Conservation (phyloP, 2,888 invertebrate genomes). For the Calliscelio sp. region DNA sequence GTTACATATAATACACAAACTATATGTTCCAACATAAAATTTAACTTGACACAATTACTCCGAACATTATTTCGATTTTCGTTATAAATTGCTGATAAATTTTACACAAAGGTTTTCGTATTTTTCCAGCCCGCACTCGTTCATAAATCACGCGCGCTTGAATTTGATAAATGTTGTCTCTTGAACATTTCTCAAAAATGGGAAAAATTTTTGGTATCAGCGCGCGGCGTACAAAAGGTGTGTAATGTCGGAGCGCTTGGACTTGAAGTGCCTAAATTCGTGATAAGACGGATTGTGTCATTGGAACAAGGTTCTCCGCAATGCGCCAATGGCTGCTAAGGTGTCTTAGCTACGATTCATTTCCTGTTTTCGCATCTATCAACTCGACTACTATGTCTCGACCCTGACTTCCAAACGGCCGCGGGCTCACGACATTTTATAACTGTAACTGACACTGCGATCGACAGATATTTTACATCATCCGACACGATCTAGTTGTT, state of each 20-base stretch:
- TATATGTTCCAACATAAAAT: not conserved
- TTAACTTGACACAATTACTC: not conserved
- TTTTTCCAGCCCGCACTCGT: constrained; percentile 1
- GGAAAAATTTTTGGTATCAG: constrained; percentile 2
- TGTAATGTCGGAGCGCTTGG: no score
- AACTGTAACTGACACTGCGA: constrained; percentile 62
- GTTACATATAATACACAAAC: no score
- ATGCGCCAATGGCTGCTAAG: constrained; percentile 77
- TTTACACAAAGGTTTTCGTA: not conserved
- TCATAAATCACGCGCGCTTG: constrained; percentile 25
- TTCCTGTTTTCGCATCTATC: constrained; percentile 68
- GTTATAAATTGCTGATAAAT: not conserved
- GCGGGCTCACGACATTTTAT: constrained; percentile 42
- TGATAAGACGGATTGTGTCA: constrained; percentile 55
- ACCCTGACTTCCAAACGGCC: constrained; percentile 59
- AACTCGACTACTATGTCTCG: constrained; percentile 19
- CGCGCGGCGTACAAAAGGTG: not conserved
- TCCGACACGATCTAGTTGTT: constrained; percentile 57
- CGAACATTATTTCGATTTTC: not conserved
- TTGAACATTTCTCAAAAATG: constrained; percentile 14
- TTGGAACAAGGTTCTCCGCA: constrained; percentile 76
- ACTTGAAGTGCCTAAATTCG: constrained; percentile 37
- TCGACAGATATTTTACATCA: constrained; percentile 64
- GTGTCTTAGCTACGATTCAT: constrained; percentile 72
- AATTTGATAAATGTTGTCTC: constrained; percentile 33